These are phyloP conservation scores for Tiliacea citrago DNA, from an alignment of 2,888 invertebrate species.

Conservation along the genomic window DNA sequence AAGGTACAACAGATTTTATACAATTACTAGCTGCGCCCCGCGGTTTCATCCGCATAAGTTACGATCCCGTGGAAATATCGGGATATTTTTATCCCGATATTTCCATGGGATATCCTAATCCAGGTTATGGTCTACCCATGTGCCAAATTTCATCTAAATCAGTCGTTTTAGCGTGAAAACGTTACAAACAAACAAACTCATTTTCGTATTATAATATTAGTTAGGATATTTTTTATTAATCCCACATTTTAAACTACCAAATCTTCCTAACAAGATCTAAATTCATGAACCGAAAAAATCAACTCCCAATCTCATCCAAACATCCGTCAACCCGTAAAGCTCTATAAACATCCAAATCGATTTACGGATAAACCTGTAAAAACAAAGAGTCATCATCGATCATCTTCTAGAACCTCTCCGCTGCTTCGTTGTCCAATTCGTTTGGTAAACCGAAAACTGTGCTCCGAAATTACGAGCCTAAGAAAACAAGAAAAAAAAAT, in stretches of 20 bases:
- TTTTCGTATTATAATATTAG: too few species aligned
- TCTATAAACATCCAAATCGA: conserved; percentile 77
- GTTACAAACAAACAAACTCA: too few species aligned
- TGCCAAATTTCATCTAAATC: too few species aligned
- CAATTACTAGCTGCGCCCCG: background rate
- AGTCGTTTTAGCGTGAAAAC: too few species aligned
- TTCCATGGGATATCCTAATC: too few species aligned
- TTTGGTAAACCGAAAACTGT: conserved; percentile 86
- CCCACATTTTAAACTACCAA: background rate
- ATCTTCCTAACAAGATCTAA: conserved; percentile 4
- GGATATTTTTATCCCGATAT: too few species aligned
- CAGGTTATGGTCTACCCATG: too few species aligned
- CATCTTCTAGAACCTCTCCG: conserved; percentile 77
- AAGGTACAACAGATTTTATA: background rate
- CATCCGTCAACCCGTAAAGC: conserved; percentile 71
- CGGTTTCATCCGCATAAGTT: too few species aligned
- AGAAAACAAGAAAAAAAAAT: conserved; percentile 86
- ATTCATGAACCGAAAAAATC: conserved; percentile 59
- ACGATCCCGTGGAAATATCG: too few species aligned
- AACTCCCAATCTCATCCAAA: conserved; percentile 66
- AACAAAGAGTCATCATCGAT: conserved; percentile 87
- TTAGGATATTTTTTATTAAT: background rate
- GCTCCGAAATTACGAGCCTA: conserved; percentile 86
- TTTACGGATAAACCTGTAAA: conserved; percentile 84
- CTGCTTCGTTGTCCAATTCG: conserved; percentile 73